Evolutionary conservation across 2,888 invertebrate species (phyloP).

Genomic region (Congeria kusceri): DNA sequence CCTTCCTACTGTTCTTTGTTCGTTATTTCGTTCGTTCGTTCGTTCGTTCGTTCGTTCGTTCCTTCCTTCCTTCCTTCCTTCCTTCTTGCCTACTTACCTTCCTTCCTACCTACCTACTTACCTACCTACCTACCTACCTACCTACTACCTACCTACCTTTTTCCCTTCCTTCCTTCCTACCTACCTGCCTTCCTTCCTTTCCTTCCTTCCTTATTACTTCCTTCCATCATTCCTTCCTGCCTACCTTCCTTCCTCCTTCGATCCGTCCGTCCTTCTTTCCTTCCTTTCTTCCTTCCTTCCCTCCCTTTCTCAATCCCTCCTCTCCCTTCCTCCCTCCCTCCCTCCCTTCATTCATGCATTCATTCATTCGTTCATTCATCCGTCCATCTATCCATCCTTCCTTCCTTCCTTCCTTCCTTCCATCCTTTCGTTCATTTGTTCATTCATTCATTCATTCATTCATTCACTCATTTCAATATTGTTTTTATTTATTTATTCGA

Average conservation of each 20-base stretch:
- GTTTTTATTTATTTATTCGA: too few relatives aligned
- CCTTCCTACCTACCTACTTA: background rate
- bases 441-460: too few relatives aligned
- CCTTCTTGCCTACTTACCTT: background rate
- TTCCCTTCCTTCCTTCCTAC: background rate
- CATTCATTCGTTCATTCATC: too few relatives aligned
- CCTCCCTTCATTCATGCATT: background rate
- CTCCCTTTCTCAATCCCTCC: background rate
- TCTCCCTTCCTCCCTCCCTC: background rate
- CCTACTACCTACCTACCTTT: background rate
- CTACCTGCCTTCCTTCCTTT: background rate
- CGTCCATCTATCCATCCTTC: background rate
- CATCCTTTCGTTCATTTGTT: background rate
- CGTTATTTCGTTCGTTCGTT: background rate
- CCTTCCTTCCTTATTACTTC: background rate
- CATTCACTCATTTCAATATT: too few relatives aligned
- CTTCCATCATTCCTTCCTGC: background rate
- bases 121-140: background rate
- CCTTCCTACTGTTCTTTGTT: background rate
- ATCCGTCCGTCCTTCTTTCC: background rate
- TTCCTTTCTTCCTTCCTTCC: constrained; percentile 4
- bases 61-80: constrained; percentile 10
- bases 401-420: too few relatives aligned
- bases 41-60: background rate
- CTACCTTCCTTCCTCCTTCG: background rate